Evolutionary conservation across 2,797 vertebrate genomes (phyloP).

Genomic region (Peromyscus eremicus): DNA sequence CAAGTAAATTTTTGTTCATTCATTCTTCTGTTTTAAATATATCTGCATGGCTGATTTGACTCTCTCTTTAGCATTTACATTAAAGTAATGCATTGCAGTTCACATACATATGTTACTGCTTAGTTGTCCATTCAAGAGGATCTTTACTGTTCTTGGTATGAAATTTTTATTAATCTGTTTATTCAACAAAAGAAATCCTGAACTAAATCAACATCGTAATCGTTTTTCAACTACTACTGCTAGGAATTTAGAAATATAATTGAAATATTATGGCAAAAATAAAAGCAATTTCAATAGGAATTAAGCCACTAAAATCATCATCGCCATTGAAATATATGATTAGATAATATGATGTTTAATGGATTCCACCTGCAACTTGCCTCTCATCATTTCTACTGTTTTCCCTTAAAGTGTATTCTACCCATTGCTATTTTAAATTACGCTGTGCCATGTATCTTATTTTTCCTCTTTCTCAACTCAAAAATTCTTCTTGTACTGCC

Average conservation of each 20-base stretch:
- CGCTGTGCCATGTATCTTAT: neutral
- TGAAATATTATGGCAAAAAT: slow-evolving; percentile 29
- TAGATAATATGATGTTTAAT: slow-evolving; percentile 17
- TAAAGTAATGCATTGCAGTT: slow-evolving; percentile 48
- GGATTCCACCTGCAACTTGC: neutral
- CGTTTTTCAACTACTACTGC: slow-evolving; percentile 61
- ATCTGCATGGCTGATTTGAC: slow-evolving; percentile 57
- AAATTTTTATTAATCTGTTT: slow-evolving; percentile 77
- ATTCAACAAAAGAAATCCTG: slow-evolving; percentile 58
- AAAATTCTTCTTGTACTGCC: slow-evolving; percentile 16
- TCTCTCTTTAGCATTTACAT: slow-evolving; percentile 66
- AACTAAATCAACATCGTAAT: slow-evolving; percentile 37
- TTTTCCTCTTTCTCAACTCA: neutral
- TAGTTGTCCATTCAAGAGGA: slow-evolving; percentile 75
- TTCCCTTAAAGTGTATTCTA: slow-evolving; percentile 37
- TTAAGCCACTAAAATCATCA: neutral
- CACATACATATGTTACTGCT: slow-evolving; percentile 64
- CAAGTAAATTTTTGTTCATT: slow-evolving; percentile 11
- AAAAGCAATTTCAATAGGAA: slow-evolving; percentile 31
- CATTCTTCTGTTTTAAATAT: slow-evolving; percentile 48
- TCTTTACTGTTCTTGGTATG: slow-evolving; percentile 73
- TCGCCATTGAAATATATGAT: slow-evolving; percentile 40
- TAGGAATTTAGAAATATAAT: slow-evolving; percentile 42
- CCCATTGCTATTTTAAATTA: slow-evolving; percentile 58
- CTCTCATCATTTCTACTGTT: slow-evolving; percentile 8